phyloP scores from a whole-genome alignment of 2,797 vertebrate species.

The Rhinogobio ventralis region DNA sequence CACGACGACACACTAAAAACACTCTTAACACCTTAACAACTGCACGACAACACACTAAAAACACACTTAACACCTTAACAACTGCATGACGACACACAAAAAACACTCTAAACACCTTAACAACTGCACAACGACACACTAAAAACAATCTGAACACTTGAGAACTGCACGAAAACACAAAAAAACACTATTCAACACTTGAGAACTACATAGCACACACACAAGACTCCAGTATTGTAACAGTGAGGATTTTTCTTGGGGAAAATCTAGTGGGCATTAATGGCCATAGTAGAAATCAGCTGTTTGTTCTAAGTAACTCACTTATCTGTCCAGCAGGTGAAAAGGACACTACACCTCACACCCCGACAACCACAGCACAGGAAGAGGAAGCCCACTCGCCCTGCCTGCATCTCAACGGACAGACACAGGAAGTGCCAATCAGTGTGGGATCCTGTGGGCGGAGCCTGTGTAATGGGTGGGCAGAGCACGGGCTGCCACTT shows the following conservation, averaged over 20 bases:
- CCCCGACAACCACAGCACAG: slow-evolving; percentile 10
- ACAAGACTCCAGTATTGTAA: not conserved
- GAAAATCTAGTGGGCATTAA: not conserved
- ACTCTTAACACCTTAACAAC: no score
- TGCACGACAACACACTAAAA: no score
- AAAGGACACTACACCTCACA: not conserved
- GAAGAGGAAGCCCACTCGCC: slow-evolving; percentile 24
- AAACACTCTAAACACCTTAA: no score
- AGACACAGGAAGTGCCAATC: slow-evolving; percentile 30
- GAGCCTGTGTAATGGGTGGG: slow-evolving; percentile 53
- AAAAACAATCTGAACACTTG: no score
- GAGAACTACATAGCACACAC: no score
- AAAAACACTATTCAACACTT: no score
- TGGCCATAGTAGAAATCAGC: not conserved
- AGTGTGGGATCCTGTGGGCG: slow-evolving; percentile 19
- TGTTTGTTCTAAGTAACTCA: not conserved
- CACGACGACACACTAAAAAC: no score
- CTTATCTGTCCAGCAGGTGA: slow-evolving; percentile 61
- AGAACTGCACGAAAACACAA: no score
- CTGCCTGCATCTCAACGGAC: slow-evolving; percentile 53
- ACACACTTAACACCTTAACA: no score
- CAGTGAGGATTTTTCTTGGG: not conserved
- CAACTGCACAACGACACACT: no score
- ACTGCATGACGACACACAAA: no score
- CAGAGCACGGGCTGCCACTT: slow-evolving; percentile 75